Evolutionary conservation across 2,888 invertebrate species (phyloP).

Genomic region (Mystacides longicornis): DNA sequence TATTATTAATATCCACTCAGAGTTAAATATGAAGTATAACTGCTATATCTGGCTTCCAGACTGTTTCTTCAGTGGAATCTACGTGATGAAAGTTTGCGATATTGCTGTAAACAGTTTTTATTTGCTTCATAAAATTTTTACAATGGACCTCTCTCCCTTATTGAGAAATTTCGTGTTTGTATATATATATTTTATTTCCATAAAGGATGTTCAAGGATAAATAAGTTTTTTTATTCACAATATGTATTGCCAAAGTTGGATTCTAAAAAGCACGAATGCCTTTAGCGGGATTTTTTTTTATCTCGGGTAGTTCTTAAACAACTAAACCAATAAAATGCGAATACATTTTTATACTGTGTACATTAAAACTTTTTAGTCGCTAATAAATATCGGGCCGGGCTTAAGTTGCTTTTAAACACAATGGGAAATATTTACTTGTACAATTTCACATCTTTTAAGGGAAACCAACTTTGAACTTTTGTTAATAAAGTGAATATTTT

Average conservation of each 20-base stretch:
- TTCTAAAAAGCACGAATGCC: background rate
- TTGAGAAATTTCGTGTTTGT: background rate
- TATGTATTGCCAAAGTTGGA: background rate
- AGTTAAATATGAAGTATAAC: too few species aligned
- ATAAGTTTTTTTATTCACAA: constrained; percentile 2
- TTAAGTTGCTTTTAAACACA: too few species aligned
- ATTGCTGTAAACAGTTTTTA: too few species aligned
- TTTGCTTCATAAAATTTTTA: background rate
- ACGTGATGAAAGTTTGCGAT: too few species aligned
- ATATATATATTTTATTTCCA: background rate
- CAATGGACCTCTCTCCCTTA: background rate
- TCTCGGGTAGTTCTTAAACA: background rate
- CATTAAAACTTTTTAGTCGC: background rate
- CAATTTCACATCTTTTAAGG: too few species aligned
- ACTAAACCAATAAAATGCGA: background rate
- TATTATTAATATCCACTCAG: too few species aligned
- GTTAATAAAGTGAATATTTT: too few species aligned
- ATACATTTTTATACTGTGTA: background rate
- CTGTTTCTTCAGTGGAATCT: too few species aligned
- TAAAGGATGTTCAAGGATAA: background rate
- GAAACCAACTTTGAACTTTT: too few species aligned
- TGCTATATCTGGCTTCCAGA: too few species aligned
- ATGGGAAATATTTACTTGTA: too few species aligned
- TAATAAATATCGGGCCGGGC: too few species aligned
- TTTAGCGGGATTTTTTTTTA: background rate